Evolutionary conservation across 2,113 vertebrate species (phyloP).

Genomic region (Geococcyx californianus): DNA sequence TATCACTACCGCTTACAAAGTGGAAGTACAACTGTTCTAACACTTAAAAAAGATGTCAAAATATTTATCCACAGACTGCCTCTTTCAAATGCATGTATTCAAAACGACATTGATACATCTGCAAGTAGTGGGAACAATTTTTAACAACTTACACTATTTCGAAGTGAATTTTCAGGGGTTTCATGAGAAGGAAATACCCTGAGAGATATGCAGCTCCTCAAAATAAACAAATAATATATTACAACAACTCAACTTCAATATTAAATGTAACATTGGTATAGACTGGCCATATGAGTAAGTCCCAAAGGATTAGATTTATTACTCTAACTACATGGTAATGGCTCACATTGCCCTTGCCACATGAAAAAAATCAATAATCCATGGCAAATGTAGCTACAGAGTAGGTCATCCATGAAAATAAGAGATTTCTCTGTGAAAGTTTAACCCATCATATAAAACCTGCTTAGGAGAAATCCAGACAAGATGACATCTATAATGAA

Average conservation of each 20-base stretch:
- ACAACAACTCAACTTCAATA: slow-evolving; percentile 19
- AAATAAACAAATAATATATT: slow-evolving; percentile 60
- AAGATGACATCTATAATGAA: background rate
- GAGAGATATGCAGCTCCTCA: slow-evolving; percentile 61
- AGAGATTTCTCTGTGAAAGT: background rate
- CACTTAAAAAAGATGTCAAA: background rate
- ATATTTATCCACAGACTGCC: background rate
- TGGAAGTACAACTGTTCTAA: background rate
- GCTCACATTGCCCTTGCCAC: background rate
- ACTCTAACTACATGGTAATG: background rate
- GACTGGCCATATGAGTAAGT: background rate
- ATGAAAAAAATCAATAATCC: background rate
- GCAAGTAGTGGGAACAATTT: background rate
- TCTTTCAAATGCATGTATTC: background rate
- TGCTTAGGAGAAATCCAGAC: slow-evolving; percentile 17
- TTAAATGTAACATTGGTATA: slow-evolving; percentile 33
- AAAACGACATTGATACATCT: background rate
- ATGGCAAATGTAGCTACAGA: background rate
- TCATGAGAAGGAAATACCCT: slow-evolving; percentile 44
- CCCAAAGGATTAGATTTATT: slow-evolving; percentile 32
- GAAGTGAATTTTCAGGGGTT: slow-evolving; percentile 43
- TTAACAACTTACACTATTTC: slow-evolving; percentile 38
- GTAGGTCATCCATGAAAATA: slow-evolving; percentile 9
- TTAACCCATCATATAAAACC: background rate
- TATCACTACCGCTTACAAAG: background rate